A percentile compares a stretch with the other conserved stretches of the same genome.
Evolutionary conservation across 1,140 invertebrate genomes (phyloP).

Genomic region (Zaprionus inermis): DNA sequence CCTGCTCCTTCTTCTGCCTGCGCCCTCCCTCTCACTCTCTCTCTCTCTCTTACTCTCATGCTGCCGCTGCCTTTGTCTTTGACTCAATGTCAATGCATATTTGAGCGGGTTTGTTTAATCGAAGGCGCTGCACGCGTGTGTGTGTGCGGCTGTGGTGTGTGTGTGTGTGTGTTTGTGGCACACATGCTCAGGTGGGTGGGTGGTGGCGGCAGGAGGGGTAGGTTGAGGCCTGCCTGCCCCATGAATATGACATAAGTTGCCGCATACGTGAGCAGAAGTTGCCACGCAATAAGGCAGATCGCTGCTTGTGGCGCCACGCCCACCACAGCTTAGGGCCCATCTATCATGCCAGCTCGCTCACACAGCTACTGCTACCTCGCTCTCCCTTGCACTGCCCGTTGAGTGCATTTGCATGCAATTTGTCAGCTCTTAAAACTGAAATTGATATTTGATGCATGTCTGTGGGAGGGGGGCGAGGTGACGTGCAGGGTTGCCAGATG

Average conservation of each 20-base stretch:
- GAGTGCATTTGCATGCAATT: constrained; percentile 49
- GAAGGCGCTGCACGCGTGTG: constrained; percentile 41
- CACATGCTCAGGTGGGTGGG: too few relatives aligned
- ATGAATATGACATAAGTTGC: too few relatives aligned
- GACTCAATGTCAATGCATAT: constrained; percentile 78
- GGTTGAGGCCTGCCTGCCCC: too few relatives aligned
- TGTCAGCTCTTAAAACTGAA: constrained; percentile 50
- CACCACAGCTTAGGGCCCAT: constrained; percentile 11
- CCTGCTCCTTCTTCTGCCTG: not conserved
- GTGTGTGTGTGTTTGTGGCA: not conserved
- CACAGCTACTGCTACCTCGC: not conserved
- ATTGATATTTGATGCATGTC: constrained; percentile 53
- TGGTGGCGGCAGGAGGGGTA: too few relatives aligned
- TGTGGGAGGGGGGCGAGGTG: not conserved
- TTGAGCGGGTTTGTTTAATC: constrained; percentile 77
- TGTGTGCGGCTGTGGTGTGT: constrained; percentile 2
- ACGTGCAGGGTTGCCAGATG: constrained; percentile 38
- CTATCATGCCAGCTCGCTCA: not conserved
- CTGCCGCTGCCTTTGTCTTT: constrained; percentile 52
- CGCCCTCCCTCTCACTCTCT: not conserved
- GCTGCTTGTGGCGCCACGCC: constrained; percentile 47
- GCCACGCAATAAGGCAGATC: constrained; percentile 47
- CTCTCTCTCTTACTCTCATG: not conserved
- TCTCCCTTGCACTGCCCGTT: constrained; percentile 13
- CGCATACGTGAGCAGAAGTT: constrained; percentile 9